phyloP scores from a whole-genome alignment of 2,113 vertebrate species.

The Silurus asotus region DNA sequence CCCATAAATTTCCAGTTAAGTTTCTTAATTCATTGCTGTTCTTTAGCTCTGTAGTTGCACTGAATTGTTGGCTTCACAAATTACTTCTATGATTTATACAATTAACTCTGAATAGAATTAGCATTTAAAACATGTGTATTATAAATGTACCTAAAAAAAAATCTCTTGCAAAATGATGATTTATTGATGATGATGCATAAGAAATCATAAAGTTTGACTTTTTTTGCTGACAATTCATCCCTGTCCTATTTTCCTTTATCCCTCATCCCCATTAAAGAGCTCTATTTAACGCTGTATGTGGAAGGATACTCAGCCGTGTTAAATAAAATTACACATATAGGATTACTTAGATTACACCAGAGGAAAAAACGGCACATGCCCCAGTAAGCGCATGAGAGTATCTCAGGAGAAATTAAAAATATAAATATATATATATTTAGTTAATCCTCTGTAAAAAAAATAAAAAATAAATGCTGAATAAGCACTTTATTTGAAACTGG shows the following conservation, averaged over 20 bases:
- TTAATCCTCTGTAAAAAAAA: background rate
- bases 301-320: background rate
- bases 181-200: background rate
- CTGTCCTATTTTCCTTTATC: background rate
- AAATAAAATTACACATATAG: conserved; percentile 5
- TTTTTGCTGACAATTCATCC: background rate
- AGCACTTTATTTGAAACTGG: background rate
- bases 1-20: background rate
- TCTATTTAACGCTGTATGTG: background rate
- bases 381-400: background rate
- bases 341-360: background rate
- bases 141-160: no score
- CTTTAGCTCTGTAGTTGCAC: background rate
- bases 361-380: background rate
- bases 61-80: background rate
- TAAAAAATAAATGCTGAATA: background rate
- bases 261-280: background rate
- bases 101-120: no score
- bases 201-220: background rate
- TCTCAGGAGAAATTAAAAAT: background rate
- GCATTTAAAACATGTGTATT: no score
- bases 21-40: background rate
- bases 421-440: background rate
- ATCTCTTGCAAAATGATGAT: background rate
- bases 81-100: background rate